Evolutionary conservation across 2,888 invertebrate species (phyloP), one percentile per base, ranked within the genome.

Genomic region (Mamestra brassicae): DNA sequence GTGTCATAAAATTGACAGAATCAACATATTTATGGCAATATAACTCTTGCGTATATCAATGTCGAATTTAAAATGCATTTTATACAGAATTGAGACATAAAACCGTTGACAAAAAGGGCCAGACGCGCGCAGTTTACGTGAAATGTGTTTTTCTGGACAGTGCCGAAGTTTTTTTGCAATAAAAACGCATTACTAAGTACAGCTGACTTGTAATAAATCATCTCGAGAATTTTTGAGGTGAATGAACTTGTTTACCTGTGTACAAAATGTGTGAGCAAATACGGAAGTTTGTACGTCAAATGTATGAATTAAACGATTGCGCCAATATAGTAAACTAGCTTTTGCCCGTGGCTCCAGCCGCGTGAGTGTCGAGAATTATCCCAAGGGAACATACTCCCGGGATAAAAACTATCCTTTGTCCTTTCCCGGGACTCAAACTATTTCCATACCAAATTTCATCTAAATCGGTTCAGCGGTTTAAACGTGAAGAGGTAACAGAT

Each of bases 81-180:
- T 45, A 65, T 47, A 61, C 55, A 34, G 45, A 82, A 78, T 77
- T 68, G 64, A 80, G 84, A 80, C 61, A 80, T 69, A 73, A 79
- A 73, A 80, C 11, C 17, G 61, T 36, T 26, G 11, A n/a, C 42
- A 69, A 78, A 78, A 83, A 60, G n/a, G n/a, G 7, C 66, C 26
- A 55, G 62, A 62, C 78, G 54, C 71, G 57, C n/a, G 17, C 54
- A 10, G 15, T 80, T 65, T 66, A 69, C 74, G 45, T 73, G 60
- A 69, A 84, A 60, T 61, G 42, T 60, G n/a, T 71, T 64, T 77
- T 77, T 82, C 13, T 66, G 54, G 58, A 54, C 45, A 69, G 45
- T 58, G 6, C 15, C 11, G 17, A 63, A 38, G 65, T 57, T 65
- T 63, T 63, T 74, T 61, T 78, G 68, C 55, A 63, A 70, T 57